phyloP scores from a whole-genome alignment of 2,797 vertebrate species.

The Alcedo quadribrachys region DNA sequence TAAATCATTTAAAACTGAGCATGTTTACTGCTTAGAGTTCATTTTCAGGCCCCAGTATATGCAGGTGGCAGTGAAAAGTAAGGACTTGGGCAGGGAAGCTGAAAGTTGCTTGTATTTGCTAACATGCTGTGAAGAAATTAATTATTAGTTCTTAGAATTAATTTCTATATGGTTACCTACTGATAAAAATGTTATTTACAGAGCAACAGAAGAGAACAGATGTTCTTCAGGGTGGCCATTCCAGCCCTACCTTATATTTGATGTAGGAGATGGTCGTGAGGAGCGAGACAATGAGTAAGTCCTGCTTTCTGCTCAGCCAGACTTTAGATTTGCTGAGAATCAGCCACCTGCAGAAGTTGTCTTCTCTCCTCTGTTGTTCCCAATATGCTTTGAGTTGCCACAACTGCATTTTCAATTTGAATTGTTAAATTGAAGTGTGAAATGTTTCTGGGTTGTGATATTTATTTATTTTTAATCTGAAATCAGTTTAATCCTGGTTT shows the following conservation, averaged over 20 bases:
- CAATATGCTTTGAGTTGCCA: background rate
- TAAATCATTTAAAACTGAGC: background rate
- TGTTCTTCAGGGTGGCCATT: slow-evolving; percentile 84
- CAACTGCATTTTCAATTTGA: background rate
- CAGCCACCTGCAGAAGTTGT: background rate
- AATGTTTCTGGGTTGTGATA: background rate
- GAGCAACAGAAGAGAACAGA: slow-evolving; percentile 75
- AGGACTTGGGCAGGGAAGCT: background rate
- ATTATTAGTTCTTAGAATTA: background rate
- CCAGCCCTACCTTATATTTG: slow-evolving; percentile 86
- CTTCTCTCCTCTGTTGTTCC: background rate
- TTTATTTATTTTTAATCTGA: background rate
- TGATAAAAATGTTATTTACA: slow-evolving; percentile 57
- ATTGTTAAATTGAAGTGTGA: background rate
- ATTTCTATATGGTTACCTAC: background rate
- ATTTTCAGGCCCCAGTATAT: background rate
- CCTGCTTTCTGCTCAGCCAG: background rate
- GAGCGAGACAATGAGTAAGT: slow-evolving; percentile 83
- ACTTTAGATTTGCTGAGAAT: background rate
- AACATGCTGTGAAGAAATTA: background rate
- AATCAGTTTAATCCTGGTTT: background rate
- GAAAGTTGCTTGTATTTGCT: background rate
- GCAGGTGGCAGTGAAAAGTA: background rate
- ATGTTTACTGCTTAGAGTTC: background rate
- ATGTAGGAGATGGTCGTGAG: slow-evolving; percentile 84